phyloP scores from a whole-genome alignment of 2,888 invertebrate genomes.

The Choristoneura rosaceana region DNA sequence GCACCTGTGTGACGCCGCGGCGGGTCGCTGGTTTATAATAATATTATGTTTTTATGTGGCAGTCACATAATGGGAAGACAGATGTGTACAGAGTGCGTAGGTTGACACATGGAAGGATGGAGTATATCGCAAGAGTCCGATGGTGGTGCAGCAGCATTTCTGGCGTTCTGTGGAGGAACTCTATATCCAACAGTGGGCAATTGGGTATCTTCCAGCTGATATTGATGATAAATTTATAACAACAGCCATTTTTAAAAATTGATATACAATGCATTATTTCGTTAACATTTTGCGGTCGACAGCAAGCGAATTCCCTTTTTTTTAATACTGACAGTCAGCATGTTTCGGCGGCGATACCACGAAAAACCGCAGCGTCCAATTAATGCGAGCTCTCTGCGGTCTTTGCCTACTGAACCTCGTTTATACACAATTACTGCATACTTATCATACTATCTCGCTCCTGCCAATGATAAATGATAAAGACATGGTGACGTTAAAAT shows the following conservation, averaged over 20 bases:
- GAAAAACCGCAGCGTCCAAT: conserved; percentile 33
- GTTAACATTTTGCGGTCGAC: not conserved
- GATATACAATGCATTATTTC: conserved; percentile 2
- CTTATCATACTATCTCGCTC: conserved; percentile 1
- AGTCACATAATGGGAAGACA: no score
- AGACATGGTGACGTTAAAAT: conserved; percentile 18
- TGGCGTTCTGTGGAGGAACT: no score
- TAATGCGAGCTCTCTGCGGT: conserved; percentile 24
- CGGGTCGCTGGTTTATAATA: no score
- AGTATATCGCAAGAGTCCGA: no score
- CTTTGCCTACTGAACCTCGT: not conserved
- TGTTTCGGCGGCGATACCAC: conserved; percentile 24
- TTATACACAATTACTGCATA: conserved; percentile 10
- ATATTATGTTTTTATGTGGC: no score
- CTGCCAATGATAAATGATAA: not conserved
- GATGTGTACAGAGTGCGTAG: no score
- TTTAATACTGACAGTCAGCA: conserved; percentile 5
- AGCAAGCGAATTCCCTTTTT: conserved; percentile 17
- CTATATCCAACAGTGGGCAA: no score
- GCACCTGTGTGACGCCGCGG: no score
- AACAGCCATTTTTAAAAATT: no score
- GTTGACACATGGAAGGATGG: no score
- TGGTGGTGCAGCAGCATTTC: no score
- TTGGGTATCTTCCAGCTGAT: no score
- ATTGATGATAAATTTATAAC: not conserved